Conservation (phyloP, 2,888 invertebrate genomes). For the Diachrysia chrysitis region DNA sequence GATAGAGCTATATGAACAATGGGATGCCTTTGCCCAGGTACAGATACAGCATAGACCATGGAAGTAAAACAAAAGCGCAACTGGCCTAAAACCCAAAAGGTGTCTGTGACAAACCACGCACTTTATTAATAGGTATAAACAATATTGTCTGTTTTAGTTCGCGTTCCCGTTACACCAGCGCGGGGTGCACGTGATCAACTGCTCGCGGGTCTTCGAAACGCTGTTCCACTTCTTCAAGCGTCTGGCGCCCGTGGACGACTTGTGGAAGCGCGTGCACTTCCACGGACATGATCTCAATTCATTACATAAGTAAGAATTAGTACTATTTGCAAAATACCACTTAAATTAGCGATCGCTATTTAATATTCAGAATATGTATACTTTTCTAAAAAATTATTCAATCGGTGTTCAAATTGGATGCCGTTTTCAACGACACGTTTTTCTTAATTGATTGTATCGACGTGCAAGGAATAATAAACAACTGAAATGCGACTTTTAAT, state of each 20-base stretch:
- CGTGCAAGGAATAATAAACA: constrained; percentile 12
- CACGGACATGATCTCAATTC: constrained; percentile 79
- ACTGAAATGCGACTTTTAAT: neutral
- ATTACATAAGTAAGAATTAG: constrained; percentile 72
- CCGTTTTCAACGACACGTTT: constrained; percentile 1
- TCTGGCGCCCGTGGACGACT: constrained; percentile 90
- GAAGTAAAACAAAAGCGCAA: too few relatives aligned
- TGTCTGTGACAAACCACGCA: too few relatives aligned
- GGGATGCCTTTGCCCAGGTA: too few relatives aligned
- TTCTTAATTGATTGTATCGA: constrained; percentile 10
- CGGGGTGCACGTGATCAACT: constrained; percentile 93
- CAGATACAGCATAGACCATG: too few relatives aligned
- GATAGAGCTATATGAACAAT: too few relatives aligned
- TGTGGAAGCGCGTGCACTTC: constrained; percentile 88
- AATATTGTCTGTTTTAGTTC: constrained; percentile 82
- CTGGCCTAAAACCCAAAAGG: too few relatives aligned
- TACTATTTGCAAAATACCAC: neutral
- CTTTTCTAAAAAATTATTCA: neutral
- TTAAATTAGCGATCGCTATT: neutral
- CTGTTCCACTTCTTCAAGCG: constrained; percentile 93
- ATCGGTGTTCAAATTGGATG: neutral
- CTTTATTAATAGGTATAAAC: too few relatives aligned
- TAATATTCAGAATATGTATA: neutral
- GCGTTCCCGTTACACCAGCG: constrained; percentile 92
- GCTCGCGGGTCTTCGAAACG: constrained; percentile 93